Evolutionary conservation across 2,113 vertebrate species (phyloP).

Genomic region (Corythaixoides concolor): DNA sequence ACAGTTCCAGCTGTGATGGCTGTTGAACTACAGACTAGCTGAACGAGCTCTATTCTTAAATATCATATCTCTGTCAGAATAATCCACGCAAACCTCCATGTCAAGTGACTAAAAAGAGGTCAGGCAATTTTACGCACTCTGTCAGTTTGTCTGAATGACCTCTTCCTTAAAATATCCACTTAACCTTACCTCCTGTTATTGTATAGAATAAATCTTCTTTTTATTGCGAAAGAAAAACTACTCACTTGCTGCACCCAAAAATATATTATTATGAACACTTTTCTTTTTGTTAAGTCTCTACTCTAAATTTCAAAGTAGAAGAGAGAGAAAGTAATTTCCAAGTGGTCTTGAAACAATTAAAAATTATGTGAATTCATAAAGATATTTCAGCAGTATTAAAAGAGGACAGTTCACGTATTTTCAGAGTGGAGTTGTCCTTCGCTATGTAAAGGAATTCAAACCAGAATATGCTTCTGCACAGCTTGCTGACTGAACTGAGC

Average conservation of each 20-base stretch:
- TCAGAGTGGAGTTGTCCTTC: neutral
- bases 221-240: neutral
- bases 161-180: neutral
- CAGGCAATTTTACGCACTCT: neutral
- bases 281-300: neutral
- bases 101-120: neutral
- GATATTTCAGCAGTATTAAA: neutral
- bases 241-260: neutral
- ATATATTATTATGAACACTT: neutral
- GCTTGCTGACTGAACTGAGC: neutral
- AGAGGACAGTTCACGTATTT: neutral
- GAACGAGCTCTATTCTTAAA: neutral
- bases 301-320: neutral
- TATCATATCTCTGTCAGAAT: neutral
- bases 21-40: neutral
- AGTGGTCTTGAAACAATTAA: neutral
- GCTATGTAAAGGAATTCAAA: neutral
- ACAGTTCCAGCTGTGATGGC: neutral
- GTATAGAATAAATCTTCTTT: neutral
- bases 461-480: neutral
- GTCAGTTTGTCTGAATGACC: neutral
- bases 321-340: neutral
- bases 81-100: neutral
- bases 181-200: neutral
- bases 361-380: neutral